A percentile compares a stretch with the other conserved stretches of the same genome.
Evolutionary conservation across 2,113 vertebrate genomes (phyloP).

Genomic region (Morone saxatilis): DNA sequence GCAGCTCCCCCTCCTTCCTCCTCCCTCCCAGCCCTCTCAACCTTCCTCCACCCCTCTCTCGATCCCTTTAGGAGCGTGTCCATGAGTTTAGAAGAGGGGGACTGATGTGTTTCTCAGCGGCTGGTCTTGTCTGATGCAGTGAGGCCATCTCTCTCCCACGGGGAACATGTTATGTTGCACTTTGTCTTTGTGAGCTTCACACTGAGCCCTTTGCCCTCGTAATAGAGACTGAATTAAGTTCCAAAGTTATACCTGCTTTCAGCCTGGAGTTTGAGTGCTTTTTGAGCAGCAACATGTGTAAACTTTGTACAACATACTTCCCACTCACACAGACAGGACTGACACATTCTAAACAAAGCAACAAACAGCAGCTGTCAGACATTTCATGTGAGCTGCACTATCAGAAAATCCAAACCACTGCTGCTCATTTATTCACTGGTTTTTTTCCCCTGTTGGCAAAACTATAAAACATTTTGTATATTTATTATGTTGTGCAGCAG

Average conservation of each 20-base stretch:
- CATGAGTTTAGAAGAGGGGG: slow-evolving; percentile 47
- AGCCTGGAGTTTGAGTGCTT: not conserved
- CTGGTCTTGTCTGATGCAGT: slow-evolving; percentile 70
- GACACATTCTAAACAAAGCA: slow-evolving; percentile 37
- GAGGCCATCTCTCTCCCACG: slow-evolving; percentile 66
- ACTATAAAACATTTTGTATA: slow-evolving; percentile 68
- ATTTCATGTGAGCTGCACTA: not conserved
- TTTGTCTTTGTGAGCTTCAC: slow-evolving; percentile 58
- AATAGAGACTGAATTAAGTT: slow-evolving; percentile 31
- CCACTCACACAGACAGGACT: slow-evolving; percentile 18
- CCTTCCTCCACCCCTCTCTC: slow-evolving; percentile 55
- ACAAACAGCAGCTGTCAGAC: slow-evolving; percentile 13
- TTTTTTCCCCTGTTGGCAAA: slow-evolving; percentile 43
- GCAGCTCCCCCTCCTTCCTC: slow-evolving; percentile 34
- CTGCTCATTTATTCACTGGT: slow-evolving; percentile 25
- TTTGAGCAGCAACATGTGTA: slow-evolving; percentile 36
- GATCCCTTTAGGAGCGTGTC: slow-evolving; percentile 71
- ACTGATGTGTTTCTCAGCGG: slow-evolving; percentile 73
- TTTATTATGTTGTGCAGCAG: slow-evolving; percentile 52
- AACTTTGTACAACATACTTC: slow-evolving; percentile 9
- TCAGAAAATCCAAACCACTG: slow-evolving; percentile 10
- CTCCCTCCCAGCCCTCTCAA: slow-evolving; percentile 22
- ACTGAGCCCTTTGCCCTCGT: slow-evolving; percentile 49
- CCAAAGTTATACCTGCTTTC: slow-evolving; percentile 30
- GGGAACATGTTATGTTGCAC: slow-evolving; percentile 56